Conservation (phyloP, 2,797 vertebrate genomes). For the Mycteria americana region DNA sequence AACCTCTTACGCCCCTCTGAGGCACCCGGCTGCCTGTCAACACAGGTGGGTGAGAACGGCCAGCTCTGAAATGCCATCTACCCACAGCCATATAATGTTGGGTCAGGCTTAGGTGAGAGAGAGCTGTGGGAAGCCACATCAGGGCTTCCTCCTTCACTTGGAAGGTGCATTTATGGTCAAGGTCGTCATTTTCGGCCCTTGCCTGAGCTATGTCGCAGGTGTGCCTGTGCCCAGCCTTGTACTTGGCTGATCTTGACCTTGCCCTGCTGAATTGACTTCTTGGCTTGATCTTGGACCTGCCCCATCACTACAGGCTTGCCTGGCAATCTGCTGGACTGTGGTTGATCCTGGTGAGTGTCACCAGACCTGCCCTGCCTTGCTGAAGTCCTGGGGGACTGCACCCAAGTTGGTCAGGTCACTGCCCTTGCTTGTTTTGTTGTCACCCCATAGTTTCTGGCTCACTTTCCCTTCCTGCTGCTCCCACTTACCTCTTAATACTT, state of each 20-base stretch:
- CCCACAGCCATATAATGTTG: not conserved
- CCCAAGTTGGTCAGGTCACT: not conserved
- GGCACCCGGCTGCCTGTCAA: not conserved
- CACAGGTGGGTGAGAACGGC: not conserved
- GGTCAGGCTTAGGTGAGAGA: not conserved
- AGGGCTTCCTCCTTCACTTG: not conserved
- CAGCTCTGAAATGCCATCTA: not conserved
- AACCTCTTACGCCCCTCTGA: not conserved
- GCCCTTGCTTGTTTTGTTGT: not conserved
- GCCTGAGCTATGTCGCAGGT: not conserved
- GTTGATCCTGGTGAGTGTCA: not conserved
- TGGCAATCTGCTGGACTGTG: not conserved
- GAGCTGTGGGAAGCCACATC: not conserved
- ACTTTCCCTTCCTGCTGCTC: not conserved
- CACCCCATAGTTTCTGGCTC: not conserved
- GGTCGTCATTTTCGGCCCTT: not conserved
- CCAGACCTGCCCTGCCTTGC: not conserved
- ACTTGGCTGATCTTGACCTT: not conserved
- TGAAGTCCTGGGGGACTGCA: not conserved
- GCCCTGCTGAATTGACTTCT: not conserved
- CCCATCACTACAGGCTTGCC: not conserved
- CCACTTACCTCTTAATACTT: not conserved
- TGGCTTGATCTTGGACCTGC: not conserved
- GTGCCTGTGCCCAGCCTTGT: not conserved
- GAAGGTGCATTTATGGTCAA: not conserved